Evolutionary conservation across 2,888 invertebrate genomes (phyloP).

Genomic region (Catotricha subobsoleta): DNA sequence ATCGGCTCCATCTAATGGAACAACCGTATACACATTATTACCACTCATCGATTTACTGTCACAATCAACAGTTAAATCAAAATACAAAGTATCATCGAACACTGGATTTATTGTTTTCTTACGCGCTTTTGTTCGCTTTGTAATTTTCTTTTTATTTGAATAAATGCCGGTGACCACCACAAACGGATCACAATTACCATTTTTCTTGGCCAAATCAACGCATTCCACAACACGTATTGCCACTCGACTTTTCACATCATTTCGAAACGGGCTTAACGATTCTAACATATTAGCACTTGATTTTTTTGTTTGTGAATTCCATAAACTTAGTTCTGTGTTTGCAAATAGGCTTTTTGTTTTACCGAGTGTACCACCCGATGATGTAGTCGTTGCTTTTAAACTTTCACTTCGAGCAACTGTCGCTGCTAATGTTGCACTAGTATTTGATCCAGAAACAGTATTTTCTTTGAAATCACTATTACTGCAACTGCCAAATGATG

Average conservation of each 20-base stretch:
- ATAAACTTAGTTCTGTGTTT: slow-evolving; percentile 13
- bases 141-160: slow-evolving; percentile 60
- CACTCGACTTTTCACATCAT: slow-evolving; percentile 22
- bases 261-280: slow-evolving; percentile 9
- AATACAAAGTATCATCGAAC: slow-evolving; percentile 74
- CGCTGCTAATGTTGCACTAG: slow-evolving; percentile 7
- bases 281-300: slow-evolving; percentile 9
- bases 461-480: slow-evolving; percentile 29
- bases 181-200: slow-evolving; percentile 82
- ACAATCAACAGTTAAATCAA: slow-evolving; percentile 44
- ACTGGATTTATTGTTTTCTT: slow-evolving; percentile 82
- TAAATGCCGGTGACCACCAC: slow-evolving; percentile 63
- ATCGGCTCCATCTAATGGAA: slow-evolving; percentile 42
- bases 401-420: slow-evolving; percentile 14
- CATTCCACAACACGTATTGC: slow-evolving; percentile 63
- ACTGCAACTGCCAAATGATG: slow-evolving; percentile 13
- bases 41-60: slow-evolving; percentile 18
- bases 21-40: slow-evolving; percentile 35
- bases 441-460: slow-evolving; percentile 1
- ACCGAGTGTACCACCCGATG: slow-evolving; percentile 6
- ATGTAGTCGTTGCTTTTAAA: neutral
- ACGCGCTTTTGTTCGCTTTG: slow-evolving; percentile 65
- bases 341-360: slow-evolving; percentile 17
- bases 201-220: slow-evolving; percentile 71
- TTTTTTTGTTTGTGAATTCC: slow-evolving; percentile 11